A percentile compares a stretch with the other conserved stretches of the same genome.
These are phyloP conservation scores for Anticlea derivata DNA, from an alignment of 2,888 invertebrate genomes.

Conservation along the genomic window DNA sequence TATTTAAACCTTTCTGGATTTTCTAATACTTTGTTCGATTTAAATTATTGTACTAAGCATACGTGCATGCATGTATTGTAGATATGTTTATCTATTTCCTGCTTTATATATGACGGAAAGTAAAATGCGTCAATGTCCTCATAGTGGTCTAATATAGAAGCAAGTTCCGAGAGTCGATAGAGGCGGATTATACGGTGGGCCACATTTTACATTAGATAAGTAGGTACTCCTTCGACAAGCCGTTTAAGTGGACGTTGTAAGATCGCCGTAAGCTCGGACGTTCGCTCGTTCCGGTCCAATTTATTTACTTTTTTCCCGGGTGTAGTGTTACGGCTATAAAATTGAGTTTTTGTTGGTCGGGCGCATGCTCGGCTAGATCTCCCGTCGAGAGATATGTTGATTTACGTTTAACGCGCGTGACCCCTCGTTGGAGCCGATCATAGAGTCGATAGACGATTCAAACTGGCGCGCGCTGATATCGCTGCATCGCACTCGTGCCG, in stretches of 20 bases:
- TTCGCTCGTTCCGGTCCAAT: conserved; percentile 72
- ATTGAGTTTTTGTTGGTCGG: conserved; percentile 78
- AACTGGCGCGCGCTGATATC: conserved; percentile 77
- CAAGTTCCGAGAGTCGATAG: conserved; percentile 32
- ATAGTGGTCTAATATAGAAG: conserved; percentile 30
- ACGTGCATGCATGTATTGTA: not conserved
- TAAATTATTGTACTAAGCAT: not conserved
- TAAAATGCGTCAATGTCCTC: conserved; percentile 21
- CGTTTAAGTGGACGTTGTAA: conserved; percentile 49
- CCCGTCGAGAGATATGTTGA: conserved; percentile 83
- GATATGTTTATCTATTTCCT: conserved; percentile 9
- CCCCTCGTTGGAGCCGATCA: conserved; percentile 79
- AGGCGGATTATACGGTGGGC: conserved; percentile 28
- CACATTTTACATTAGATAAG: conserved; percentile 38
- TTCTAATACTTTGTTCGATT: conserved; percentile 6
- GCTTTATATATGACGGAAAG: conserved; percentile 20
- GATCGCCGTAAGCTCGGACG: conserved; percentile 56
- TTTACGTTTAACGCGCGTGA: conserved; percentile 84
- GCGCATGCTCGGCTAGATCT: conserved; percentile 77
- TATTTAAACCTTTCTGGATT: not conserved
- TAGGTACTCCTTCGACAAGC: conserved; percentile 44
- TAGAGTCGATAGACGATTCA: conserved; percentile 81
- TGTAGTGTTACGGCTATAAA: conserved; percentile 80
- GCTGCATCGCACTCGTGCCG: conserved; percentile 80
- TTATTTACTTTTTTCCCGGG: conserved; percentile 77